phyloP scores from a whole-genome alignment of 2,113 vertebrate species.

The Platycercus adscitus region DNA sequence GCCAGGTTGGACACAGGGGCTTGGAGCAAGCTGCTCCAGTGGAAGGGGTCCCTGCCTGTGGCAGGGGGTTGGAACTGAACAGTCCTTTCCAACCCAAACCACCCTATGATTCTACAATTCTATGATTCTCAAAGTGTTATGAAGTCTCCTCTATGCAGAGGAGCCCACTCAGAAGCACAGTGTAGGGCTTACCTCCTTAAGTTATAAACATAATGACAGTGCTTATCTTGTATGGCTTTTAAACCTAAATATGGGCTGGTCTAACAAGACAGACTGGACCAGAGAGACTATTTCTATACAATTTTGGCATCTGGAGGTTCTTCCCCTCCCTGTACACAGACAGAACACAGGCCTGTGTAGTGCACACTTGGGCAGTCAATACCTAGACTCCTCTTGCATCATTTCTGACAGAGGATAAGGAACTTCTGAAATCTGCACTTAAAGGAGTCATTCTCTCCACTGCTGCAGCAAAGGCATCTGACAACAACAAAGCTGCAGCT shows the following conservation, averaged over 20 bases:
- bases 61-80: not conserved
- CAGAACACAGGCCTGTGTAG: fast-evolving
- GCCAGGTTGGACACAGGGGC: not conserved
- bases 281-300: fast-evolving
- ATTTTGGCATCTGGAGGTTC: not conserved
- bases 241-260: fast-evolving
- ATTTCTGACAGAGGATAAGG: not conserved
- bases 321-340: fast-evolving
- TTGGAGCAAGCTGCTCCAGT: not conserved
- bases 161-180: not conserved
- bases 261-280: fast-evolving
- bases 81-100: not conserved
- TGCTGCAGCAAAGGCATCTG: not conserved
- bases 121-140: too few species aligned
- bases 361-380: fast-evolving
- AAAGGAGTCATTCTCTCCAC: not conserved
- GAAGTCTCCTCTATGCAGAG: not conserved
- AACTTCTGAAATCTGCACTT: not conserved
- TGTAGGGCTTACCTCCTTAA: fast-evolving
- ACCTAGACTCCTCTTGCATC: not conserved
- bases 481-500: not conserved
- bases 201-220: fast-evolving
- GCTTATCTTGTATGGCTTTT: fast-evolving
- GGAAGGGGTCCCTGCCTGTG: not conserved
- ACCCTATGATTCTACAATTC: not conserved